Evolutionary conservation across 2,113 vertebrate species (phyloP), one percentile per base, ranked within the genome.

Genomic region (Erinaceus europaeus): DNA sequence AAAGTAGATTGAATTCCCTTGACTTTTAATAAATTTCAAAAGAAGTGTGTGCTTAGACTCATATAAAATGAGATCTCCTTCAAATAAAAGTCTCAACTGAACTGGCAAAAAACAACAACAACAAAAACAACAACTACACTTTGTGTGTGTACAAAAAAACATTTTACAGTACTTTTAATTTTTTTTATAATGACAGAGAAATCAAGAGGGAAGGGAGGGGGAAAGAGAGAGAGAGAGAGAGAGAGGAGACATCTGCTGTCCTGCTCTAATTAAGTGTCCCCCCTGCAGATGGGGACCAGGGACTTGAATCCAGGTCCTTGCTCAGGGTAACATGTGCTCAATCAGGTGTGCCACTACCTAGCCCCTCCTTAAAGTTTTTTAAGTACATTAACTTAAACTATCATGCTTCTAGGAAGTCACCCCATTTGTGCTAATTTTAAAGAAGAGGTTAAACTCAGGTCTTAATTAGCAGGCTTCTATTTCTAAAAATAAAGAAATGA

Each of bases 401-500:
- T 74, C 20, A 21, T 14, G 21, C 32, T 76, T 88, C 46, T 53
- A 69, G 40, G 25, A 89, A 91, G 80, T 34, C 27, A 90, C n/a
- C 75, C 27, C 12, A 77, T 42, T 21, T 83, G 82, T 64, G 53
- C 74, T 91, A 69, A 82, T 68, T 78, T 86, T 68, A 79, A 91
- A 48, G 42, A 81, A 48, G 2, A 87, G 75, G 71, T 78, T 65
- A 87, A 29, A 84, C 48, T 69, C 55, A 64, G 53, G 55, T 59
- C 44, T 50, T 89, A 89, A 78, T 83, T 88, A 91, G 64, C 25
- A 83, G 38, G 61, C 27, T 83, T 86, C 25, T 48, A 71, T 52
- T 89, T 92, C 85, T 91, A 84, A 89, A 85, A 82, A 84, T 83
- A 90, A 90, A 78, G 75, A 77, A 61, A 84, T 34, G 53, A 81